Conservation (phyloP, 2,797 vertebrate genomes). For the Cyclura pinguis region DNA sequence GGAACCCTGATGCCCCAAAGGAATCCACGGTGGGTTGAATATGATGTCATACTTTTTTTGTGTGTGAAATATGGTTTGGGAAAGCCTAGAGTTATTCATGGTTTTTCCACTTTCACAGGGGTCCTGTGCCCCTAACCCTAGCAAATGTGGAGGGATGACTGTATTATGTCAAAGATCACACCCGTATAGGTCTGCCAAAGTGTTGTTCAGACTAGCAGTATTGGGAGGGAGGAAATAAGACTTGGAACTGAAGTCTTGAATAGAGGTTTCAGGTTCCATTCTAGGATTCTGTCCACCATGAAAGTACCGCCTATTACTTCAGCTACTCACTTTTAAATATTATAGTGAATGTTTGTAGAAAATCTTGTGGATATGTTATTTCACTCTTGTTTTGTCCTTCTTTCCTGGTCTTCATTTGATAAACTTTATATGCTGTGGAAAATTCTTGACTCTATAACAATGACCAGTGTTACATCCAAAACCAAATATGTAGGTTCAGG, state of each 20-base stretch:
- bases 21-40: no score
- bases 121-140: no score
- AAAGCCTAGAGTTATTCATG: no score
- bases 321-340: conserved; percentile 44
- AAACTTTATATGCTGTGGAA: conserved; percentile 50
- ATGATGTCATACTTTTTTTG: no score
- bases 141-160: no score
- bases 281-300: background rate
- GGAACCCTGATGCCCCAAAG: no score
- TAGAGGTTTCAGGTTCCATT: background rate
- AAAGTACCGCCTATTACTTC: conserved; percentile 26
- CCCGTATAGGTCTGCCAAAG: background rate
- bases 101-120: no score
- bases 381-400: conserved; percentile 57
- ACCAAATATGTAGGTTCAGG: background rate
- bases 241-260: background rate
- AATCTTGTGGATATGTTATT: conserved; percentile 52
- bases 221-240: background rate
- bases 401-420: conserved; percentile 42
- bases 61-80: no score
- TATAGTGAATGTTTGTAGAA: conserved; percentile 48
- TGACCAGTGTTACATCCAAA: no score
- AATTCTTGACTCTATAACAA: background rate
- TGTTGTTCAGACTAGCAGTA: background rate
- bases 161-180: background rate